These are phyloP conservation scores for Craseonycteris thonglongyai DNA, from an alignment of 2,113 vertebrate species.

Conservation along the genomic window DNA sequence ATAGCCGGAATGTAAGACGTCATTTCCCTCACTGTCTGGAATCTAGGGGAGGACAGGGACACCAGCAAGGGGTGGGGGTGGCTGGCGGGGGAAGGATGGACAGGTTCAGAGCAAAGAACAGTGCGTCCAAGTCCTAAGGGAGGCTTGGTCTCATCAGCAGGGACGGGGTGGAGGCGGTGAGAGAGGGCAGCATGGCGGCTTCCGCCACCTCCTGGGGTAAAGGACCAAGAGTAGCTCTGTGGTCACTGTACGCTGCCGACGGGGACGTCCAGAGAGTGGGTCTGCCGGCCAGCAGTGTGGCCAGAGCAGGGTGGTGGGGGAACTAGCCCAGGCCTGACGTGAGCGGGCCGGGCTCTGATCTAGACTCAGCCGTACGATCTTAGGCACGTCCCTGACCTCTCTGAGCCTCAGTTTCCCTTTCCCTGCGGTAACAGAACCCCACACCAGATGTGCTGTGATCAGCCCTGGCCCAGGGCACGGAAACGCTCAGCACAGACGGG, in stretches of 20 bases:
- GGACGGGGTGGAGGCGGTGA: background rate
- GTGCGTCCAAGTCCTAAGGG: background rate
- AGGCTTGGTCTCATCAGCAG: background rate
- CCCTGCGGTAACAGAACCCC: background rate
- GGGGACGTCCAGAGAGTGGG: background rate
- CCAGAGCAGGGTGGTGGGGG: background rate
- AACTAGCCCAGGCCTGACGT: accelerated
- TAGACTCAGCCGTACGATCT: background rate
- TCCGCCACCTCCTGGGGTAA: accelerated
- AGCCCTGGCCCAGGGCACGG: accelerated
- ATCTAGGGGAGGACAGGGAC: background rate
- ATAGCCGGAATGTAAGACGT: accelerated
- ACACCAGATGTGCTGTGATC: accelerated
- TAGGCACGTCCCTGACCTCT: background rate
- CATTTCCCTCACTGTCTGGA: background rate
- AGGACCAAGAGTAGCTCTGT: no score
- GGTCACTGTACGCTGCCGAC: background rate
- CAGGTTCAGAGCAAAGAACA: background rate
- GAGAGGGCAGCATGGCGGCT: background rate
- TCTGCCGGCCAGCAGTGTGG: background rate
- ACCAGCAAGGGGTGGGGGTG: accelerated
- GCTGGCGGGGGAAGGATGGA: background rate
- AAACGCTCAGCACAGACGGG: accelerated
- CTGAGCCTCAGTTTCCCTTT: background rate
- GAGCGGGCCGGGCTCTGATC: background rate